Percentiles rank a stretch among this genome's conserved stretches.
Evolutionary conservation across 2,113 vertebrate genomes (phyloP).

Genomic region (Motacilla alba): DNA sequence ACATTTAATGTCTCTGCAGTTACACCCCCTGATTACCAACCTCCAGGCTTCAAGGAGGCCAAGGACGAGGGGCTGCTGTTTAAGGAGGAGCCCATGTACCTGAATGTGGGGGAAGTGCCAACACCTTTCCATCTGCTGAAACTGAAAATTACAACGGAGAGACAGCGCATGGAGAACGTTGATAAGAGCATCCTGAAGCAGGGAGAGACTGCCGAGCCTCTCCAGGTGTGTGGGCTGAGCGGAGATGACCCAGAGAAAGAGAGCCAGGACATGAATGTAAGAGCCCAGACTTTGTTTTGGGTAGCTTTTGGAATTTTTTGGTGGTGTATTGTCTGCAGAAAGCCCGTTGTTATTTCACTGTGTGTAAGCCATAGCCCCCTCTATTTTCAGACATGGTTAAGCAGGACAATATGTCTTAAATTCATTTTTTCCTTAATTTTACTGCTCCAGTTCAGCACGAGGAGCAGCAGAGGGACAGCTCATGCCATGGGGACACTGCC

Average conservation of each 20-base stretch:
- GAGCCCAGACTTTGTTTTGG: not conserved
- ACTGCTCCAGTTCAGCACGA: not conserved
- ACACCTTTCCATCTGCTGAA: conserved; percentile 89
- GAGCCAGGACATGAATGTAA: conserved; percentile 40
- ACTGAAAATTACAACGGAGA: conserved; percentile 89
- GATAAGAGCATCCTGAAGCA: conserved; percentile 67
- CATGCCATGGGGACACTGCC: fast-evolving
- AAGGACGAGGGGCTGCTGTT: conserved; percentile 77
- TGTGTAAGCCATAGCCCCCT: no score
- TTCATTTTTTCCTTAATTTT: not conserved
- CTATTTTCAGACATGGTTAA: not conserved
- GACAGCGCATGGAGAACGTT: conserved; percentile 81
- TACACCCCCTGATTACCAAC: conserved; percentile 91
- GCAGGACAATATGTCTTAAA: not conserved
- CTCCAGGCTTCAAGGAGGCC: conserved; percentile 90
- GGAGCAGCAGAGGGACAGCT: not conserved
- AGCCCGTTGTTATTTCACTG: not conserved
- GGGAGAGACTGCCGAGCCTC: conserved; percentile 49
- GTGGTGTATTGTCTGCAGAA: not conserved
- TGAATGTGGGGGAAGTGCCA: conserved; percentile 87
- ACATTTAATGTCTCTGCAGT: conserved; percentile 68
- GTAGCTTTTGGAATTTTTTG: not conserved
- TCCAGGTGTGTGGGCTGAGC: conserved; percentile 39
- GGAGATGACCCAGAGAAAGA: conserved; percentile 45
- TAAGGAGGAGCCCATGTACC: conserved; percentile 80